Evolutionary conservation across 2,113 vertebrate species (phyloP), one percentile per base, ranked within the genome.

Genomic region (Manacus vitellinus): DNA sequence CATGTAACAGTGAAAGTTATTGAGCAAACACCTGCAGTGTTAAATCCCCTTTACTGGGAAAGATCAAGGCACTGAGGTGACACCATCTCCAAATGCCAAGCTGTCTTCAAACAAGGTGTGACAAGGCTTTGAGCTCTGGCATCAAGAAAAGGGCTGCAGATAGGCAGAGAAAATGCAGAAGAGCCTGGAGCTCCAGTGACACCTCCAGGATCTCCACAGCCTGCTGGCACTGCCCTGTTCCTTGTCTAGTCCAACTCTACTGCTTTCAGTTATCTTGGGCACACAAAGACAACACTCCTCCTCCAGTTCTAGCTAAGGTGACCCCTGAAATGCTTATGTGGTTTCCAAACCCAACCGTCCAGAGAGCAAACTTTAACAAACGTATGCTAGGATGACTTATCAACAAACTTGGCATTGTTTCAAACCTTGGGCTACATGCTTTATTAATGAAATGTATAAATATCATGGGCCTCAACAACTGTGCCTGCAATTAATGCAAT

Each of bases 361-460:
- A 49, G 91, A 78, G 83, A 68, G 22, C 46, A 65, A 61, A 82
- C 65, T 95, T 86, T 59, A 94, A 94, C 90, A 75, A 91, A 94
- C 46, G 41, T 82, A 44, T 30, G 54, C 6, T 7, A 58, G 65
- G 44, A 94, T 73, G 58, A 75, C 71, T 93, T 94, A 90, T 37
- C 92, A 93, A 94, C 55, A 59, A 49, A 25, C 30, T 54, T 89
- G 83, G 88, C 92, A 68, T 17, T 4, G 1, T 68, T 96, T 93
- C 95, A 97, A 93, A 86, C 31, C 70, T 41, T n/a, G 51, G 59
- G 54, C 75, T 62, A n/a, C 39, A 33, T 8, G 62, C 44, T 88
- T 72, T 73, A 75, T 86, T 95, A 92, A 96, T 94, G 79, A 96
- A 93, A 96, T 70, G 71, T 35, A 75, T 68, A 65, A 59, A 52